A percentile compares a stretch with the other conserved stretches of the same genome.
phyloP scores from a whole-genome alignment of 2,797 vertebrate species.

The Tenualosa thibaudeaui region DNA sequence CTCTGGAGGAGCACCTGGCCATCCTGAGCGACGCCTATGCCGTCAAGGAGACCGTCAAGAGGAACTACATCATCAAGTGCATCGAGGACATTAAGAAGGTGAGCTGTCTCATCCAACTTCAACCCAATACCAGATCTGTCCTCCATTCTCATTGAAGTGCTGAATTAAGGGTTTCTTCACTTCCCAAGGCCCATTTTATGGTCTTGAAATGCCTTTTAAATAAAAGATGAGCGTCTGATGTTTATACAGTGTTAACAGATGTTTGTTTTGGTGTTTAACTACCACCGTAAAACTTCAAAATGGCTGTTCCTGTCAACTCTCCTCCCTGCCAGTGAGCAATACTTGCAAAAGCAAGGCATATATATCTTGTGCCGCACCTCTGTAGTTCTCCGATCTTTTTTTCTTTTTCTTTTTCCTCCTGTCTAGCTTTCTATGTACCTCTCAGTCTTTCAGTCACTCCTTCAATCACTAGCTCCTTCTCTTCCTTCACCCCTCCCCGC shows the following conservation, averaged over 20 bases:
- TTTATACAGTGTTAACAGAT: neutral
- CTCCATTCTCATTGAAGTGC: neutral
- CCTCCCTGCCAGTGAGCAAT: neutral
- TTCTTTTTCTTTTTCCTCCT: neutral
- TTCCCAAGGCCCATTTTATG: neutral
- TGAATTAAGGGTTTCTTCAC: neutral
- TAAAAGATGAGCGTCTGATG: slow-evolving; percentile 5
- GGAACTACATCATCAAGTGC: slow-evolving; percentile 97
- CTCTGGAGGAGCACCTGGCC: slow-evolving; percentile 93
- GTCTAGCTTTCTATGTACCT: neutral
- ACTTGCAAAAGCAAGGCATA: neutral
- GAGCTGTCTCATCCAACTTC: slow-evolving; percentile 44
- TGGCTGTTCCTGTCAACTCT: neutral
- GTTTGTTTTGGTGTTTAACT: neutral
- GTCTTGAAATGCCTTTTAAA: neutral
- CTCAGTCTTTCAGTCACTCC: neutral
- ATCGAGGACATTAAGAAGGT: slow-evolving; percentile 99
- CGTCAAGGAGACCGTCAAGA: slow-evolving; percentile 93
- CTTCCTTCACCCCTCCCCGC: neutral
- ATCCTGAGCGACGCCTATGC: slow-evolving; percentile 97
- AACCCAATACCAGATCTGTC: neutral
- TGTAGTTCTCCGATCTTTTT: neutral
- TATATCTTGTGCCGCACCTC: neutral
- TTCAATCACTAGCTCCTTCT: neutral
- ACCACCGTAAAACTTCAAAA: neutral